Conservation (phyloP, 1,140 invertebrate genomes). For the Pogonognathellus flavescens region DNA sequence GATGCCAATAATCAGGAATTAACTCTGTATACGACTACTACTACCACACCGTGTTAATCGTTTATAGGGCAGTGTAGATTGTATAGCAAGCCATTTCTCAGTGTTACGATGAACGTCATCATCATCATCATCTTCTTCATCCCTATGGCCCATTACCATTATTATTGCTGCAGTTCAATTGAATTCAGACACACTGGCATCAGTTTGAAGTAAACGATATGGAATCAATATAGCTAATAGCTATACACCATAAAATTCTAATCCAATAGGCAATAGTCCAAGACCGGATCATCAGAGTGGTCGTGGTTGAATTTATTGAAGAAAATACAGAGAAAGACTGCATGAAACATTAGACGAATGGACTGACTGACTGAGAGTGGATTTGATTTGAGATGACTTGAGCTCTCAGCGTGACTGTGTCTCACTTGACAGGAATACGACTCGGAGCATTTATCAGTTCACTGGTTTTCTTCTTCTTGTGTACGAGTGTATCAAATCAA, state of each 20-base stretch:
- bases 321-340: not conserved
- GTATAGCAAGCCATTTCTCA: constrained; percentile 16
- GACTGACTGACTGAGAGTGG: not conserved
- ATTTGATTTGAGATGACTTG: constrained; percentile 12
- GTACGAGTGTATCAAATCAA: not conserved
- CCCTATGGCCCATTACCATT: constrained; percentile 6
- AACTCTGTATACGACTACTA: not conserved
- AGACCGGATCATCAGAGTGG: not conserved
- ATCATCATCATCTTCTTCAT: constrained; percentile 38
- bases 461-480: not conserved
- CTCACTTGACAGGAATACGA: constrained; percentile 31
- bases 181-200: not conserved
- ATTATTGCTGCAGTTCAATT: not conserved
- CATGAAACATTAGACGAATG: not conserved
- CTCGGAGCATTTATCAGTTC: constrained; percentile 6
- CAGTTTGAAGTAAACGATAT: too few relatives aligned
- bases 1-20: constrained; percentile 43
- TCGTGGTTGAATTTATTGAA: not conserved
- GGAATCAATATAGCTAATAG: too few relatives aligned
- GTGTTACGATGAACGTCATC: not conserved
- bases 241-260: too few relatives aligned
- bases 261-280: not conserved
- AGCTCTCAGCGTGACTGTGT: constrained; percentile 33
- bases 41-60: not conserved
- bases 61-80: constrained; percentile 35